These are phyloP conservation scores for Silurus asotus DNA, from an alignment of 2,113 vertebrate genomes.

Conservation along the genomic window DNA sequence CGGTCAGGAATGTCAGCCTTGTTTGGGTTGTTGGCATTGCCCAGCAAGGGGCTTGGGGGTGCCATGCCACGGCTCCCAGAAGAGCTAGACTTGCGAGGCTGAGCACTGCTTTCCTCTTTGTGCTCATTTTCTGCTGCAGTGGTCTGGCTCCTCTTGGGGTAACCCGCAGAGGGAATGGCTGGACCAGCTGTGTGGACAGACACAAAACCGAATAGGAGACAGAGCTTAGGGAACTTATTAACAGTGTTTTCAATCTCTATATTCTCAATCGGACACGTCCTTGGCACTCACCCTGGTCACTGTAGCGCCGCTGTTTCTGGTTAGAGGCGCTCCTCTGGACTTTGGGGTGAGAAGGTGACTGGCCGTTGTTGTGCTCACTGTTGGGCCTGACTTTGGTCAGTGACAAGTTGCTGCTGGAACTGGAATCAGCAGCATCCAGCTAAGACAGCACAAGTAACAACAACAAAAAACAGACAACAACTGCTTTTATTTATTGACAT, in stretches of 20 bases:
- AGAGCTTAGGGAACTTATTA: neutral
- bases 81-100: conserved; percentile 78
- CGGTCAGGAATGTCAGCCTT: conserved; percentile 90
- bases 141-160: conserved; percentile 86
- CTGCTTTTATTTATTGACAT: neutral
- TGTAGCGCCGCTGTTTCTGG: conserved; percentile 87
- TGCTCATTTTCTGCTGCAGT: conserved; percentile 76
- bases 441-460: conserved; percentile 41
- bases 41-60: conserved; percentile 88
- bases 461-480: neutral
- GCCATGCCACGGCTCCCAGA: conserved; percentile 79
- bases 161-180: conserved; percentile 70
- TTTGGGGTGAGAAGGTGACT: conserved; percentile 84
- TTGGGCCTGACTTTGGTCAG: conserved; percentile 84
- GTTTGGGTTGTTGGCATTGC: conserved; percentile 92
- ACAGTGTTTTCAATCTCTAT: neutral
- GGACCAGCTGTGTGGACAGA: conserved; percentile 77
- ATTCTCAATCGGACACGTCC: neutral
- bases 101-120: conserved; percentile 80
- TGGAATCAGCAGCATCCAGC: conserved; percentile 87
- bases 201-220: neutral
- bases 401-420: conserved; percentile 88
- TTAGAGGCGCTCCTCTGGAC: conserved; percentile 83
- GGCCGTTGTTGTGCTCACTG: conserved; percentile 85
- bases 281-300: conserved; percentile 80